These are phyloP conservation scores for Cairina moschata DNA, from an alignment of 2,113 vertebrate genomes.

Conservation along the genomic window DNA sequence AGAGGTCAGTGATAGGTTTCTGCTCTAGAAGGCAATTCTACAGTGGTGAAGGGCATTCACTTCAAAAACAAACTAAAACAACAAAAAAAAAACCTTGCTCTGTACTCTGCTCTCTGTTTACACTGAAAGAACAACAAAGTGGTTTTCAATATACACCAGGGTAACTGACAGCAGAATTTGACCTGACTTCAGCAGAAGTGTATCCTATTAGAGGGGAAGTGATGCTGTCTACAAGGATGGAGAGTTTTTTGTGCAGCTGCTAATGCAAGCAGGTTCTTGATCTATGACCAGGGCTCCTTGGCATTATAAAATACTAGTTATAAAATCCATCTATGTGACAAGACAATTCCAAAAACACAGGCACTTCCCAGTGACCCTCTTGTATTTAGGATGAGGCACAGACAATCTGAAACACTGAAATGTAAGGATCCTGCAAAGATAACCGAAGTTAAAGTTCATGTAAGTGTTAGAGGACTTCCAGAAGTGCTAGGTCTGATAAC, in stretches of 20 bases:
- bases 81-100: not conserved
- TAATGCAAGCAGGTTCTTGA: not conserved
- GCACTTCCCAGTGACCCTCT: not conserved
- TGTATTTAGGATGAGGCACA: not conserved
- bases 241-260: not conserved
- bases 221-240: not conserved
- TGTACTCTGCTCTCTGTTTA: not conserved
- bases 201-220: not conserved
- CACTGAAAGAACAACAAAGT: not conserved
- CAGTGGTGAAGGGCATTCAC: constrained; percentile 9
- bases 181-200: not conserved
- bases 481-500: not conserved
- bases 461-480: not conserved
- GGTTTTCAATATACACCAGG: not conserved
- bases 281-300: not conserved
- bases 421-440: not conserved
- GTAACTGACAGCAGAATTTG: not conserved
- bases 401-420: not conserved
- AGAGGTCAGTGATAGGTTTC: not conserved
- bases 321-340: constrained; percentile 31
- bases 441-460: not conserved
- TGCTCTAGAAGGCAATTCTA: constrained; percentile 18
- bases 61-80: not conserved
- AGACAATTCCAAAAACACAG: not conserved
- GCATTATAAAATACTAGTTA: not conserved